A percentile compares a stretch with the other conserved stretches of the same genome.
phyloP scores from a whole-genome alignment of 30 jellyfish, hydroid and myxozoan species.

The Hydractinia symbiolongicarpus region DNA sequence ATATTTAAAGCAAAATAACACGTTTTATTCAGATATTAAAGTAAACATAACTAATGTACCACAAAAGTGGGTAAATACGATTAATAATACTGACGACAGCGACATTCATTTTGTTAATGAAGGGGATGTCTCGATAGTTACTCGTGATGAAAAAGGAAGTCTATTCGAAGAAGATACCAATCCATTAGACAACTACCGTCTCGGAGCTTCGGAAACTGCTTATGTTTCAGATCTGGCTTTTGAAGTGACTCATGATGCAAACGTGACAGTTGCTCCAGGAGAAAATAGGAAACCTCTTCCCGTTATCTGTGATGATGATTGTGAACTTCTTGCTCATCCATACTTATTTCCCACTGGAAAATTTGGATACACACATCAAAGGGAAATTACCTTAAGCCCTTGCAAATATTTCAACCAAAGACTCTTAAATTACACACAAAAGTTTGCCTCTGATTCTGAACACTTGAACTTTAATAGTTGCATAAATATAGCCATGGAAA shows the following conservation, averaged over 20 bases:
- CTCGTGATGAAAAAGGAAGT: no score
- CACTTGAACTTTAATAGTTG: no score
- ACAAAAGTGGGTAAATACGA: neutral
- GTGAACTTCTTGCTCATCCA: constrained; percentile 32
- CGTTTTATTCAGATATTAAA: constrained; percentile 8
- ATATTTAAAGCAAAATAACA: neutral
- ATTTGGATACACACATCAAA: no score
- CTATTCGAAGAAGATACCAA: constrained; percentile 19
- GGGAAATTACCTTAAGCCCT: no score
- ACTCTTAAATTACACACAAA: no score
- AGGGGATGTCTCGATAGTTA: neutral
- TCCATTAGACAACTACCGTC: constrained; percentile 14
- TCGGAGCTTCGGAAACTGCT: constrained; percentile 25
- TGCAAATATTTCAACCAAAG: no score
- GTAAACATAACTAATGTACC: constrained; percentile 1
- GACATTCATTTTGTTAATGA: constrained; percentile 13
- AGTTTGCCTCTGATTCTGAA: no score
- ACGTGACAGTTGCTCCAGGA: constrained; percentile 27
- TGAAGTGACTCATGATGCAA: constrained; percentile 8
- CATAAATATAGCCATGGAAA: no score
- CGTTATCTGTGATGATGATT: constrained; percentile 18
- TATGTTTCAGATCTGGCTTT: constrained; percentile 4
- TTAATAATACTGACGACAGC: neutral
- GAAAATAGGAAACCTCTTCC: constrained; percentile 5
- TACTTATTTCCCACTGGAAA: constrained; percentile 25